Evolutionary conservation across 2,888 invertebrate genomes (phyloP), one percentile per base, ranked within the genome.

Genomic region (Scaptodrosophila latifasciaeformis): DNA sequence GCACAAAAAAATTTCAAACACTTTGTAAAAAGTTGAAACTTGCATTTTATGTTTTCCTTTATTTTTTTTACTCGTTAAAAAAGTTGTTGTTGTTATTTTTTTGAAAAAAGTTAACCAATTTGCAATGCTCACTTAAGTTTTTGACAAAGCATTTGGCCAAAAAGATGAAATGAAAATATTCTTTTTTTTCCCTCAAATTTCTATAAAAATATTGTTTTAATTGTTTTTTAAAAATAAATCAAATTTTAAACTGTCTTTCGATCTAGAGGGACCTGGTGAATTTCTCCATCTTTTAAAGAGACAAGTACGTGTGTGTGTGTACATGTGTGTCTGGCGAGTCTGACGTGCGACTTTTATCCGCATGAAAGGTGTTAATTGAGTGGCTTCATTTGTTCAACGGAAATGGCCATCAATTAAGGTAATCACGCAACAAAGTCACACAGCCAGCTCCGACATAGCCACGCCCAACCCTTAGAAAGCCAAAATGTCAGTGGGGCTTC

Each of bases 371-470:
- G 75, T 76, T 76, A 76, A 76, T 81, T 81, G 75, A 76, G 75
- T 76, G 81, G 81, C 81, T 76, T 76, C 79, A 81, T 76, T 76
- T 81, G 79, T 54, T 62, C 68, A 68, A 60, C 75, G 75, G 75
- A 76, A 76, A 76, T 76, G 75, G 79, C 81, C 75, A 76, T 76
- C 75, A 76, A 76, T 76, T 76, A 76, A 70, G 81, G 71, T 76
- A 76, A 76, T 76, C 81, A 76, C 75, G 75, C 75, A 76, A 76
- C 81, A 75, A 75, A 75, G 81, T 78, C 75, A 70, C 75, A 78
- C 70, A 10, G 40, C 13, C 21, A 2, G 21, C 52, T 54, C 24
- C 24, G 24, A 7, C 24, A 3, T 7, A 24, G 24, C 24, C 24
- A 24, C 24, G 24, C 24, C 24, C 24, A 24, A 3, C 24, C 4